Evolutionary conservation across 2,113 vertebrate genomes (phyloP).

Genomic region (Ellobius talpinus): DNA sequence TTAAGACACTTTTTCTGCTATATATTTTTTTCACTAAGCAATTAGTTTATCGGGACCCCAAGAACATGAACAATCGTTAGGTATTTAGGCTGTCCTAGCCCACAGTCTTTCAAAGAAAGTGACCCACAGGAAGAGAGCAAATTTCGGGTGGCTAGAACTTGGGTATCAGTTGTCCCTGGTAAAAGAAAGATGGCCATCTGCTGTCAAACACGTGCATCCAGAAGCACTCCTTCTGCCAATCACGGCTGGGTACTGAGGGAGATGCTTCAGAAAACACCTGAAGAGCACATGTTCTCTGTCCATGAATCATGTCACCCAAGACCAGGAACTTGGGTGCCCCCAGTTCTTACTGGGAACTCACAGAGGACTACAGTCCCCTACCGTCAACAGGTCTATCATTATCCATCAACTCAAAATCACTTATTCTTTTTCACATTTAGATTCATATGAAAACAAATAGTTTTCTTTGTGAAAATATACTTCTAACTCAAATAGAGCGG

Average conservation of each 20-base stretch:
- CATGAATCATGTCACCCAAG: background rate
- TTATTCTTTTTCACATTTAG: background rate
- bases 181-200: conserved; percentile 40
- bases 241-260: conserved; percentile 20
- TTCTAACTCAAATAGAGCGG: background rate
- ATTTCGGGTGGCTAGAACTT: conserved; percentile 5
- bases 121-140: background rate
- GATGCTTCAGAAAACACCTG: conserved; percentile 65
- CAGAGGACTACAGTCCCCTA: background rate
- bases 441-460: conserved; percentile 43
- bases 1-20: background rate
- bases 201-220: background rate
- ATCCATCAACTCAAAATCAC: conserved; percentile 16
- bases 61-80: background rate
- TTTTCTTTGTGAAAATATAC: background rate
- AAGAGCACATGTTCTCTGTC: conserved; percentile 56
- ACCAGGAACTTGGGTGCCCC: background rate
- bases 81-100: background rate
- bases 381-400: background rate
- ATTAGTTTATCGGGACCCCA: background rate
- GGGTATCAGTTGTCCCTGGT: background rate
- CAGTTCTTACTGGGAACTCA: background rate
- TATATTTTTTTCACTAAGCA: background rate
- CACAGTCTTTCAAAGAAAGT: background rate
- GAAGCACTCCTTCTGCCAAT: background rate